A percentile compares a stretch with the other conserved stretches of the same genome.
Conservation (phyloP, 2,113 vertebrate genomes). For the Heptranchias perlo region DNA sequence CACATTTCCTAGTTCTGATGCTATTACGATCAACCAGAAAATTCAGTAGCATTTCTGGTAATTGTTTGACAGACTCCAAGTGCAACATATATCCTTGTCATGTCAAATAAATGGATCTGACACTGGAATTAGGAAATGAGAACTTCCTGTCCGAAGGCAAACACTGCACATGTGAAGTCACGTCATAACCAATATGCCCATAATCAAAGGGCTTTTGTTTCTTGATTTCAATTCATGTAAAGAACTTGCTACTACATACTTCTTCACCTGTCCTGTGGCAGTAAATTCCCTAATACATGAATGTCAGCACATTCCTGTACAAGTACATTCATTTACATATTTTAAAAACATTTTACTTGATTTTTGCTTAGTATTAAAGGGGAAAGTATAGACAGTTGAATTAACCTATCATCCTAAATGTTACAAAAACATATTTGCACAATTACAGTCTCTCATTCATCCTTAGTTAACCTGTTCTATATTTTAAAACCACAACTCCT, state of each 20-base stretch:
- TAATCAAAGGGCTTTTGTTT: constrained; percentile 34
- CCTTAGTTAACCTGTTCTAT: too few relatives aligned
- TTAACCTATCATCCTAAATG: not conserved
- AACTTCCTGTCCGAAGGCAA: constrained; percentile 35
- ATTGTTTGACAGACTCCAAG: constrained; percentile 17
- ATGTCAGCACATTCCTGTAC: not conserved
- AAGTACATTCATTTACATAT: not conserved
- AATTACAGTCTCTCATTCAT: not conserved
- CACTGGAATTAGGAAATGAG: constrained; percentile 37
- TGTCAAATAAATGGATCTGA: constrained; percentile 33
- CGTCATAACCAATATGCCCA: constrained; percentile 32
- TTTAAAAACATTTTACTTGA: not conserved
- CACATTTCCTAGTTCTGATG: not conserved
- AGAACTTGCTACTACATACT: not conserved
- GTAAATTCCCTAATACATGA: not conserved
- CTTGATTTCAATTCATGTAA: constrained; percentile 17
- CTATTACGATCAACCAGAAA: constrained; percentile 30
- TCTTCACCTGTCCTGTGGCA: constrained; percentile 4
- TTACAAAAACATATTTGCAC: not conserved
- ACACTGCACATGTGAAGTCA: constrained; percentile 8
- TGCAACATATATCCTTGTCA: constrained; percentile 31
- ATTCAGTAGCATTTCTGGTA: constrained; percentile 37
- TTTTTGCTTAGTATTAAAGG: not conserved
- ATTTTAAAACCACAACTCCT: not conserved
- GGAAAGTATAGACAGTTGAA: not conserved